Conservation (phyloP, 2,888 invertebrate genomes). For the Trachelus troglodyta region DNA sequence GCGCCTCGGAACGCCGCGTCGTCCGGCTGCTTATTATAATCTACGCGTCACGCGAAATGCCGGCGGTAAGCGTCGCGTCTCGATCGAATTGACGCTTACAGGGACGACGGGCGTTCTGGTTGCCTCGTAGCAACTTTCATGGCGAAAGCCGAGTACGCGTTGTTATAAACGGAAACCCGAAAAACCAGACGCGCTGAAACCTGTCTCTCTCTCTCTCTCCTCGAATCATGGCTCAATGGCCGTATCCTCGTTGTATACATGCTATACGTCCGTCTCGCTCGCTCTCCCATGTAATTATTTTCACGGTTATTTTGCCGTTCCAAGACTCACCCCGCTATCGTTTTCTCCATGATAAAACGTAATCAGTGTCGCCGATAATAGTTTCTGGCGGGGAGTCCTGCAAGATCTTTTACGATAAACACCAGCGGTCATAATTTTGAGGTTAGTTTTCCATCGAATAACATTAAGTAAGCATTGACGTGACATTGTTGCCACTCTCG, state of each 20-base stretch:
- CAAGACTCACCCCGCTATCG: background rate
- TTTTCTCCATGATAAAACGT: background rate
- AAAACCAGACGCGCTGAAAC: background rate
- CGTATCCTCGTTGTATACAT: background rate
- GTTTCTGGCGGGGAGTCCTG: background rate
- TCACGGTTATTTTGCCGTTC: background rate
- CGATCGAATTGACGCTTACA: background rate
- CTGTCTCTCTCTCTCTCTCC: background rate
- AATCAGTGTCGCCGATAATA: background rate
- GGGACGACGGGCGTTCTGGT: background rate
- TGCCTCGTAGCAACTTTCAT: background rate
- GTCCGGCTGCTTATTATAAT: background rate
- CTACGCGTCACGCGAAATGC: background rate
- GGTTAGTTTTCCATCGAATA: background rate
- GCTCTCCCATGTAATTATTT: background rate
- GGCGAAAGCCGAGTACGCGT: background rate
- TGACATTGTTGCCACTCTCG: background rate
- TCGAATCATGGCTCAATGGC: background rate
- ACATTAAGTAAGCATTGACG: no score
- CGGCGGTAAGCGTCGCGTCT: background rate
- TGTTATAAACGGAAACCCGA: background rate
- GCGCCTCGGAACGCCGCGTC: conserved; percentile 2
- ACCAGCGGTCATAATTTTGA: background rate
- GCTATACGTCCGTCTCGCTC: background rate
- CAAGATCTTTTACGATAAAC: background rate